A percentile compares a stretch with the other conserved stretches of the same genome.
These are phyloP conservation scores for Arizona elegans DNA, from an alignment of 2,113 vertebrate genomes.

Conservation along the genomic window DNA sequence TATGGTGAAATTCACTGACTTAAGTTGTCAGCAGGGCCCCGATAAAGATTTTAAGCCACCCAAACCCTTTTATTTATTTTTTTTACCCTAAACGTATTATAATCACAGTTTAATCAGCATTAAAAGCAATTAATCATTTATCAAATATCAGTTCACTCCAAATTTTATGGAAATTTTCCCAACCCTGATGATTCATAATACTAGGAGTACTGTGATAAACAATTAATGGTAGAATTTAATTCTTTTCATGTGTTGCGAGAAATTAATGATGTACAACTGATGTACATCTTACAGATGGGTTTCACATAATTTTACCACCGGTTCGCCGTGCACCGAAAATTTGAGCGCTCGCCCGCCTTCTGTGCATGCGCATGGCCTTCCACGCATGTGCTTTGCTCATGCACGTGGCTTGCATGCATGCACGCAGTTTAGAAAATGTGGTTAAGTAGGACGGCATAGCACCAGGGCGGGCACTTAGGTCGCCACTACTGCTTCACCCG, in stretches of 20 bases:
- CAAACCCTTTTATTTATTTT: neutral
- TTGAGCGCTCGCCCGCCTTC: too few relatives aligned
- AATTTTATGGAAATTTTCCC: conserved; percentile 21
- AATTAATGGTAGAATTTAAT: conserved; percentile 11
- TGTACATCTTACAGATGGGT: too few relatives aligned
- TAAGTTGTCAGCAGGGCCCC: neutral
- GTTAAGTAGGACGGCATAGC: too few relatives aligned
- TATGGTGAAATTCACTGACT: neutral
- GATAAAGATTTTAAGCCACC: conserved; percentile 20
- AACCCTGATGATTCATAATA: conserved; percentile 19
- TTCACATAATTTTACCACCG: too few relatives aligned
- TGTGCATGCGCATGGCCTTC: too few relatives aligned
- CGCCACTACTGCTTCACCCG: too few relatives aligned
- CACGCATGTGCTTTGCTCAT: too few relatives aligned
- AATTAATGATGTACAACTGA: neutral
- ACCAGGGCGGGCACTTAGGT: too few relatives aligned
- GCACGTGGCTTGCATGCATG: too few relatives aligned
- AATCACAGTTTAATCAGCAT: conserved; percentile 32
- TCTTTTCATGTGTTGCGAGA: neutral
- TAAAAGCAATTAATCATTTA: conserved; percentile 26
- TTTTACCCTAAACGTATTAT: conserved; percentile 8
- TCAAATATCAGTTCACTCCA: conserved; percentile 24
- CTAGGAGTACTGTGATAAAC: conserved; percentile 11
- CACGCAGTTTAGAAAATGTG: too few relatives aligned
- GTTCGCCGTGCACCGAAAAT: too few relatives aligned